Evolutionary conservation across 2,888 invertebrate species (phyloP).

Genomic region (Lepidocyrtoides sp.): DNA sequence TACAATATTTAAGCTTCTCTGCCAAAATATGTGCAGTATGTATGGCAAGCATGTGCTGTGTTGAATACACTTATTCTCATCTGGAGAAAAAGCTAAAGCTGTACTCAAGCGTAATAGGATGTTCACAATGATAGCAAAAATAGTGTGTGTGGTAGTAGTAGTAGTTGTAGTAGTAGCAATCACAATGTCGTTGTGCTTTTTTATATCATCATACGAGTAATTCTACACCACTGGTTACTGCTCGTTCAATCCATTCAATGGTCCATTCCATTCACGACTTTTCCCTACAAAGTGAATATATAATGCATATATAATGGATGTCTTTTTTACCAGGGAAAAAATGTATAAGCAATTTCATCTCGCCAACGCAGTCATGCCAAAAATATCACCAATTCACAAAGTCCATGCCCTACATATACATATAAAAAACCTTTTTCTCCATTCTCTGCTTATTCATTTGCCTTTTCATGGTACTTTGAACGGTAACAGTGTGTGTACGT

Average conservation of each 20-base stretch:
- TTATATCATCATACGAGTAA: slow-evolving; percentile 30
- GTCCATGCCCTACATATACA: not conserved
- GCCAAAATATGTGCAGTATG: not conserved
- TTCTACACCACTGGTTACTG: slow-evolving; percentile 34
- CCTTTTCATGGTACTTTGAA: slow-evolving; percentile 14
- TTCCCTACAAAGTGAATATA: slow-evolving; percentile 36
- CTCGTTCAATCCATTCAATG: slow-evolving; percentile 49
- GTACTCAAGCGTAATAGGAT: not conserved
- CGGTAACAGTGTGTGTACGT: not conserved
- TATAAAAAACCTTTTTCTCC: slow-evolving; percentile 6
- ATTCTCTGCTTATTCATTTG: not conserved
- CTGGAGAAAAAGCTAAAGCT: not conserved
- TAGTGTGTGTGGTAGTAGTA: not conserved
- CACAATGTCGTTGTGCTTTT: slow-evolving; percentile 31
- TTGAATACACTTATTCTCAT: not conserved
- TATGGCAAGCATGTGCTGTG: not conserved
- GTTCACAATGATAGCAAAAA: slow-evolving; percentile 11
- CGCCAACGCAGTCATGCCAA: slow-evolving; percentile 61
- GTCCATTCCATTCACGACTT: slow-evolving; percentile 40
- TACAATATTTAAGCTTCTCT: not conserved
- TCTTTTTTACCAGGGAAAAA: slow-evolving; percentile 30
- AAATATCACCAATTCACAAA: slow-evolving; percentile 65
- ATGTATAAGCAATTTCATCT: slow-evolving; percentile 62
- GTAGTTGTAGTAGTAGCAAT: not conserved
- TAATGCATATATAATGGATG: slow-evolving; percentile 52